A percentile compares a stretch with the other conserved stretches of the same genome.
Conservation (phyloP, 2,113 vertebrate genomes). For the Perccottus glenii region DNA sequence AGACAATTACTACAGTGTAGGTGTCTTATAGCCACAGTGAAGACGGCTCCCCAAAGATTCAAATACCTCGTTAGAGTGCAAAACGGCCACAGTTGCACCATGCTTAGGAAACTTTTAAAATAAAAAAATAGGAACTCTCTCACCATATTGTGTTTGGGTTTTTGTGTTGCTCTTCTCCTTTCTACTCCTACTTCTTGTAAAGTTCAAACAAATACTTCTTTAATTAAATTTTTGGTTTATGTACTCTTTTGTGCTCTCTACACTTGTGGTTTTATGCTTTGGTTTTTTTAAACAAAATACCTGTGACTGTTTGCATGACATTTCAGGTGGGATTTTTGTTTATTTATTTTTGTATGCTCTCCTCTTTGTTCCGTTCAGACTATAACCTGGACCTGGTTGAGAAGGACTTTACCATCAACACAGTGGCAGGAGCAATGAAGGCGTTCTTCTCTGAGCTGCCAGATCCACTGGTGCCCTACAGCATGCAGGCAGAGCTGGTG, state of each 20-base stretch:
- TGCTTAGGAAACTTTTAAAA: conserved; percentile 18
- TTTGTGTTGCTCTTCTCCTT: conserved; percentile 1
- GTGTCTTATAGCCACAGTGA: conserved; percentile 35
- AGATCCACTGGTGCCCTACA: conserved; percentile 91
- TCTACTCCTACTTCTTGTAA: conserved; percentile 21
- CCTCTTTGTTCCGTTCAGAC: conserved; percentile 72
- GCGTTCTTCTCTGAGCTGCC: conserved; percentile 96
- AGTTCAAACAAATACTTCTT: conserved; percentile 60
- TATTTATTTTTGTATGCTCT: conserved; percentile 3
- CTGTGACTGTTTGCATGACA: no score
- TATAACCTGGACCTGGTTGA: conserved; percentile 89
- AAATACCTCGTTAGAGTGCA: conserved; percentile 23
- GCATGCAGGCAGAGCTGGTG: conserved; percentile 90
- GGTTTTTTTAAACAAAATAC: background rate
- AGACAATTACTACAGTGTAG: conserved; percentile 65
- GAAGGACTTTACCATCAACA: conserved; percentile 94
- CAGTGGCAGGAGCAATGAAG: conserved; percentile 95
- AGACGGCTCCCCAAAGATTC: conserved; percentile 37
- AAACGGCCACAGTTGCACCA: conserved; percentile 15
- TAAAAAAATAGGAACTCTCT: conserved; percentile 15
- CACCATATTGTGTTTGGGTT: background rate
- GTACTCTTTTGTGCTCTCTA: background rate
- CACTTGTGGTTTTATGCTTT: conserved; percentile 3
- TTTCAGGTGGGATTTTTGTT: no score
- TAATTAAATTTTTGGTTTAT: conserved; percentile 53